phyloP scores from a whole-genome alignment of 1,140 invertebrate genomes.

The Heliconius hermathena region DNA sequence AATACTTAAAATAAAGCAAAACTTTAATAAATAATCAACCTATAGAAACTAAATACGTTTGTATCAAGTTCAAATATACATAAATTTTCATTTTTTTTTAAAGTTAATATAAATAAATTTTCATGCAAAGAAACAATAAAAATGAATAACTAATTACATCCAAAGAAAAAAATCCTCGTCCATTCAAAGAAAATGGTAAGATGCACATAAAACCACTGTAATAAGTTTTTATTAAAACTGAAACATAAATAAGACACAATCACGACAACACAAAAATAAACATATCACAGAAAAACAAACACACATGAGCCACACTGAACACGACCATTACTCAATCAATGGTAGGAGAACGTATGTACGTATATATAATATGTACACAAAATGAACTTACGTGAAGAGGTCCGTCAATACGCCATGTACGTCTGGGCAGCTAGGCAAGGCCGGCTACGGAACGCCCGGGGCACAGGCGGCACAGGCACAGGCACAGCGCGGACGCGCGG shows the following conservation, averaged over 20 bases:
- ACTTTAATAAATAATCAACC: too few relatives aligned
- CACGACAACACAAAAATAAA: constrained; percentile 33
- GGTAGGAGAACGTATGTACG: background rate
- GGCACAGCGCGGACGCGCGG: constrained; percentile 78
- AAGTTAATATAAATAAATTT: too few relatives aligned
- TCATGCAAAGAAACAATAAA: background rate
- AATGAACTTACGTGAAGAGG: constrained; percentile 59
- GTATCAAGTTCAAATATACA: too few relatives aligned
- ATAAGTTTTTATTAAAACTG: background rate
- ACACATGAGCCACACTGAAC: constrained; percentile 36
- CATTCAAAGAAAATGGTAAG: background rate
- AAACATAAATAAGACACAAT: background rate
- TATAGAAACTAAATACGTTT: too few relatives aligned
- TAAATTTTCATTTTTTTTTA: too few relatives aligned
- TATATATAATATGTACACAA: constrained; percentile 1
- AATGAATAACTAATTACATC: background rate
- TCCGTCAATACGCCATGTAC: constrained; percentile 68
- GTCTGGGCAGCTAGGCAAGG: constrained; percentile 36
- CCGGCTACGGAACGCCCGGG: constrained; percentile 30
- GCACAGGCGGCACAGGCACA: constrained; percentile 45
- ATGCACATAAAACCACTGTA: background rate
- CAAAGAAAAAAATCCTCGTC: background rate
- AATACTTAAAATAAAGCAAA: too few relatives aligned
- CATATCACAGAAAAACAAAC: constrained; percentile 36
- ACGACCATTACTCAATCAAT: constrained; percentile 15